Evolutionary conservation across 2,797 vertebrate genomes (phyloP).

Genomic region (Bovichtus variegatus): DNA sequence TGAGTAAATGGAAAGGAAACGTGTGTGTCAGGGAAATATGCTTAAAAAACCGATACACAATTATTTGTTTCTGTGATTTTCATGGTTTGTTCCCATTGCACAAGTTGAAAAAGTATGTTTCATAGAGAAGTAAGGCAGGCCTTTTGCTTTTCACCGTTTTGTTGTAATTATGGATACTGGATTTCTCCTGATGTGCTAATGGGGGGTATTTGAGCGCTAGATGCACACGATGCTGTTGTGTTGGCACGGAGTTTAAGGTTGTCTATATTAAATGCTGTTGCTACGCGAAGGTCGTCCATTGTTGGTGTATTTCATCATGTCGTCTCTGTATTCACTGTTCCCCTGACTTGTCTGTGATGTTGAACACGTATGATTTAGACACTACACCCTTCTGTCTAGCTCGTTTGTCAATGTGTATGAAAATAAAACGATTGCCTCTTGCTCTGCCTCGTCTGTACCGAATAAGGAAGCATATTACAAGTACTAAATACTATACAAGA

Average conservation of each 20-base stretch:
- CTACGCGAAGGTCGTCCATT: constrained; percentile 33
- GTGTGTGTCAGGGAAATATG: constrained; percentile 66
- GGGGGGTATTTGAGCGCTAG: background rate
- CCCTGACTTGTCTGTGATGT: constrained; percentile 13
- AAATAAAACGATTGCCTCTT: constrained; percentile 67
- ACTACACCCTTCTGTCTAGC: constrained; percentile 13
- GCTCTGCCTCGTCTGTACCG: constrained; percentile 20
- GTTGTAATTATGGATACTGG: background rate
- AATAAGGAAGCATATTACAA: background rate
- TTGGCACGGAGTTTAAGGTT: constrained; percentile 11
- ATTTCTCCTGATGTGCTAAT: background rate
- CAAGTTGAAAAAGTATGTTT: constrained; percentile 51
- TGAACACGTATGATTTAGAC: background rate
- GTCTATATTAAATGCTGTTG: constrained; percentile 33
- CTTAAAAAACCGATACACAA: constrained; percentile 42
- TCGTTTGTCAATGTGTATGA: constrained; percentile 48
- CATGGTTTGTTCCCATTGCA: constrained; percentile 31
- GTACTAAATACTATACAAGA: background rate
- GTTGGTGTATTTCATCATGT: constrained; percentile 13
- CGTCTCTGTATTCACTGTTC: constrained; percentile 21
- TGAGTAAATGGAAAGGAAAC: constrained; percentile 24
- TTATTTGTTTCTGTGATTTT: constrained; percentile 33
- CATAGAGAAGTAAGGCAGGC: constrained; percentile 19
- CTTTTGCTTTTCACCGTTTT: constrained; percentile 3
- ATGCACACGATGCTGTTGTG: background rate